Evolutionary conservation across 2,888 invertebrate species (phyloP).

Genomic region (Druceiella hillmani): DNA sequence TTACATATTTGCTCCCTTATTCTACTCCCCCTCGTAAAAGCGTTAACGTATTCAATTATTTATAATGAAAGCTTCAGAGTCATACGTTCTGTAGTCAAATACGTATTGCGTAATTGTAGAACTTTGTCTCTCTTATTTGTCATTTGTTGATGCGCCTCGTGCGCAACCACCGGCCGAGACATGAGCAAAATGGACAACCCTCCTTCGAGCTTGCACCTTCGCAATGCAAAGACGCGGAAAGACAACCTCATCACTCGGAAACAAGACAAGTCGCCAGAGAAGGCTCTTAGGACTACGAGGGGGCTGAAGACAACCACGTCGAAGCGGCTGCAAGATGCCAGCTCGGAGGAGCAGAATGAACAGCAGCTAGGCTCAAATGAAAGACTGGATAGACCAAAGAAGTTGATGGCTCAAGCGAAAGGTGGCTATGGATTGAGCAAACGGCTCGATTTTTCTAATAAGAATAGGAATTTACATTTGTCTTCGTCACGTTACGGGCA

Average conservation of each 20-base stretch:
- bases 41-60: too few species aligned
- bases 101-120: neutral
- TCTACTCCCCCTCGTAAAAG: too few species aligned
- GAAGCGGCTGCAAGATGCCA: conserved; percentile 34
- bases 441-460: conserved; percentile 45
- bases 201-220: conserved; percentile 41
- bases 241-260: conserved; percentile 49
- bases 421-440: conserved; percentile 44
- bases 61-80: too few species aligned
- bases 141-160: conserved; percentile 28
- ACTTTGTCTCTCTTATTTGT: conserved; percentile 9
- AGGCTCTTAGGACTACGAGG: conserved; percentile 43
- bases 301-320: conserved; percentile 45
- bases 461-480: conserved; percentile 48
- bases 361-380: conserved; percentile 42
- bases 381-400: conserved; percentile 49
- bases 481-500: conserved; percentile 48
- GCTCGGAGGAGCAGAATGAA: conserved; percentile 41
- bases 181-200: conserved; percentile 47
- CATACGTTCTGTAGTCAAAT: too few species aligned
- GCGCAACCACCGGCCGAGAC: neutral
- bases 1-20: too few species aligned
- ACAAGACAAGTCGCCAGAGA: conserved; percentile 50
- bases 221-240: conserved; percentile 44
- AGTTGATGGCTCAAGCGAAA: conserved; percentile 46